A percentile compares a stretch with the other conserved stretches of the same genome.
Evolutionary conservation across 2,888 invertebrate species (phyloP).

Genomic region (Pegoplata infirma): DNA sequence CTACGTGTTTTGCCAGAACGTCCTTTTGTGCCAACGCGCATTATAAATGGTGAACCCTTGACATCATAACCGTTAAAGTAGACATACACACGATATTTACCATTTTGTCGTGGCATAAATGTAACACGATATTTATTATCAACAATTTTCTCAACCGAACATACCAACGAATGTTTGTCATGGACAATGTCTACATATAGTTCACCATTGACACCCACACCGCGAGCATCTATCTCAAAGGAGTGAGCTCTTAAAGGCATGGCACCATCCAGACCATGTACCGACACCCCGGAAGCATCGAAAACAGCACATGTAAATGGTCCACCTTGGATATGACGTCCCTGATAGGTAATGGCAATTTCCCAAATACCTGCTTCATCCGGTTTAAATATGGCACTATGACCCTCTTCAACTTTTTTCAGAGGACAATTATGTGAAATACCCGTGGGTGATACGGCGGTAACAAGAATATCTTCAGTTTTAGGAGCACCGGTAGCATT

Average conservation of each 20-base stretch:
- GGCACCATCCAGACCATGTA: slow-evolving; percentile 89
- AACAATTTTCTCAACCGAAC: slow-evolving; percentile 88
- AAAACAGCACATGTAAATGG: slow-evolving; percentile 98
- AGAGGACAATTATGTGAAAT: slow-evolving; percentile 89
- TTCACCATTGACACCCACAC: slow-evolving; percentile 91
- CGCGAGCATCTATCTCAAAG: slow-evolving; percentile 87
- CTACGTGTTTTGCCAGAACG: slow-evolving; percentile 79
- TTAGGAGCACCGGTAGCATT: slow-evolving; percentile 90
- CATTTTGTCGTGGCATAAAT: slow-evolving; percentile 87
- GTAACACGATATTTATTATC: slow-evolving; percentile 87
- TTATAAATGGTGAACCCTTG: slow-evolving; percentile 90
- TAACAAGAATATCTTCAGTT: slow-evolving; percentile 92
- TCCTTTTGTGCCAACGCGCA: slow-evolving; percentile 89
- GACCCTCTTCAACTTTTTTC: slow-evolving; percentile 92
- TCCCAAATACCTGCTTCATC: slow-evolving; percentile 98
- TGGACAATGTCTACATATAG: slow-evolving; percentile 94
- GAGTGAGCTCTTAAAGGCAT: slow-evolving; percentile 91
- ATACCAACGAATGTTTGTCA: slow-evolving; percentile 90
- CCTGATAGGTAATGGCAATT: slow-evolving; percentile 96
- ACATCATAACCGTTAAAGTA: slow-evolving; percentile 95
- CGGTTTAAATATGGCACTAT: slow-evolving; percentile 97
- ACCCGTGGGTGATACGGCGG: slow-evolving; percentile 94
- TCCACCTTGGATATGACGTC: slow-evolving; percentile 96
- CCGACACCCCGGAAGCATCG: slow-evolving; percentile 93
- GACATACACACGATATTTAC: slow-evolving; percentile 90